These are phyloP conservation scores for Hippopotamus amphibius DNA, from an alignment of 2,113 vertebrate species.

Conservation along the genomic window DNA sequence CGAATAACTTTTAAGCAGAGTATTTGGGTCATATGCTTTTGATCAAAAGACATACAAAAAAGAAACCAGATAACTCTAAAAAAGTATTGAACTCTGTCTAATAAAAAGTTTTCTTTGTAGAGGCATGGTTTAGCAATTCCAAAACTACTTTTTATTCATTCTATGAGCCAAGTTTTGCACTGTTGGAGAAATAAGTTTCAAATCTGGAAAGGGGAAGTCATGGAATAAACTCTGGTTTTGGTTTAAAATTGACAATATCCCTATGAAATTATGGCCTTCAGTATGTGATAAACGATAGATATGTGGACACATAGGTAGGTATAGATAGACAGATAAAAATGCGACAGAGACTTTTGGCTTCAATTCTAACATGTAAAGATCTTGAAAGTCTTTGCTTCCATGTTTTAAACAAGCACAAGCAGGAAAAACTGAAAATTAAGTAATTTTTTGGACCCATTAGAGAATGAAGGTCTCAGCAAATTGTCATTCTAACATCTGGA, in stretches of 20 bases:
- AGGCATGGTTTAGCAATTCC: background rate
- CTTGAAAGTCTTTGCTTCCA: background rate
- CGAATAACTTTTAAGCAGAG: background rate
- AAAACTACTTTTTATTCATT: conserved; percentile 3
- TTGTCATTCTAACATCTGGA: background rate
- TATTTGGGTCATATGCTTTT: background rate
- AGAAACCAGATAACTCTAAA: background rate
- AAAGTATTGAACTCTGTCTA: background rate
- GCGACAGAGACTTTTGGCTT: background rate
- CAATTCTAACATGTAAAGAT: background rate
- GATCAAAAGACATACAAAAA: background rate
- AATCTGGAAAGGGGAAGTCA: background rate
- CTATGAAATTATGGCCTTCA: background rate
- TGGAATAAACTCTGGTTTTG: background rate
- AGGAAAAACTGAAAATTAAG: background rate
- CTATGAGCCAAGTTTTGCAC: background rate
- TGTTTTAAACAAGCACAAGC: background rate
- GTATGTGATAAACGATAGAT: background rate
- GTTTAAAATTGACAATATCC: background rate
- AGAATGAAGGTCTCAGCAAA: background rate
- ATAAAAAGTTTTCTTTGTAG: background rate
- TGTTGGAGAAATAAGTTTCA: background rate
- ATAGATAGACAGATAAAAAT: background rate
- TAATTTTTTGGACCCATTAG: background rate
- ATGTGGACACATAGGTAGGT: background rate